A percentile compares a stretch with the other conserved stretches of the same genome.
These are phyloP conservation scores for Cettia cetti DNA, from an alignment of 2,113 vertebrate genomes.

Conservation along the genomic window DNA sequence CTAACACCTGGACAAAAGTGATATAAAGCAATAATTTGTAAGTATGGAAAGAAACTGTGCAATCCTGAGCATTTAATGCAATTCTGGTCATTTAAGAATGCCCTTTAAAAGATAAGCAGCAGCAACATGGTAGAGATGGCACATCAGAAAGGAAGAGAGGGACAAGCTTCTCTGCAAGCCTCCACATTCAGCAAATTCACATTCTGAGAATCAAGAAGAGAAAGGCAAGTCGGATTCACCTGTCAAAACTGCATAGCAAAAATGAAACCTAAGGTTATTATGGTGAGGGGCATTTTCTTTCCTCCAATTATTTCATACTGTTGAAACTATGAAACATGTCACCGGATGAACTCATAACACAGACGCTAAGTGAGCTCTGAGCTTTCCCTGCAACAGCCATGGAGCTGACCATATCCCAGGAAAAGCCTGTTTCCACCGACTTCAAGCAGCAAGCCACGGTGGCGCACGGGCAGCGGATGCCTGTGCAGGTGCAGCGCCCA, in stretches of 20 bases:
- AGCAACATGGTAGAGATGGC: neutral
- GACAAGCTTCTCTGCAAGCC: neutral
- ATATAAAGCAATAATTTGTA: accelerated
- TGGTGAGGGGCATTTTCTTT: accelerated
- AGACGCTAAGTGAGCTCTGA: accelerated
- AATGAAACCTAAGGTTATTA: neutral
- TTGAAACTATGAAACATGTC: neutral
- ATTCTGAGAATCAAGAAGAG: neutral
- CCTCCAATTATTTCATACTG: neutral
- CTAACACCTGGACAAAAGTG: neutral
- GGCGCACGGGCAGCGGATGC: accelerated
- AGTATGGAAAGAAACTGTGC: neutral
- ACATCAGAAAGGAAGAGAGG: neutral
- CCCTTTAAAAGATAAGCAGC: neutral
- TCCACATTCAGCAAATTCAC: neutral
- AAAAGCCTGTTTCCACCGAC: neutral
- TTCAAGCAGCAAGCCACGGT: no score
- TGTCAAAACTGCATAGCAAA: neutral
- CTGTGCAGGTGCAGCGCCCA: neutral
- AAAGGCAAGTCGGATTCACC: neutral
- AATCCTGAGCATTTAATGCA: neutral
- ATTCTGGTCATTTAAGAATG: neutral
- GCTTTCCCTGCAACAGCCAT: accelerated
- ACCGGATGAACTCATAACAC: accelerated
- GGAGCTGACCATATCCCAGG: neutral